A percentile compares a stretch with the other conserved stretches of the same genome.
Evolutionary conservation across 2,113 vertebrate species (phyloP).

Genomic region (Saguinus midas): DNA sequence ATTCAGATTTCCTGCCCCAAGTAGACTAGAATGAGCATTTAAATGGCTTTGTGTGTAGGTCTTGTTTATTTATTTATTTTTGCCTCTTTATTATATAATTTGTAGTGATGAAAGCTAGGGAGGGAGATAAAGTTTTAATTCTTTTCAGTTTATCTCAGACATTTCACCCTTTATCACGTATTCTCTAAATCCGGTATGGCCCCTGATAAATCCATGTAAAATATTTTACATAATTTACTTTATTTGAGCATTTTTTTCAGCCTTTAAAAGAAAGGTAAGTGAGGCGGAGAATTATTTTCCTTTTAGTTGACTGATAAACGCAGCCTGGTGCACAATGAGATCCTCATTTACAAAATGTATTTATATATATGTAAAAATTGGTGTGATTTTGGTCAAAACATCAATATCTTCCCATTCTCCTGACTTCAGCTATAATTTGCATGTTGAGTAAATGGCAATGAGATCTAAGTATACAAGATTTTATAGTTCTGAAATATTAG

Average conservation of each 20-base stretch:
- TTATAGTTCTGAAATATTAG: not conserved
- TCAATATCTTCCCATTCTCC: not conserved
- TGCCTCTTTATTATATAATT: not conserved
- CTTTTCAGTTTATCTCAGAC: not conserved
- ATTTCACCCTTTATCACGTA: not conserved
- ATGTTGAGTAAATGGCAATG: not conserved
- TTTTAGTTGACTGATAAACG: not conserved
- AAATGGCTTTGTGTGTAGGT: rapidly evolving
- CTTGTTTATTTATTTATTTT: not conserved
- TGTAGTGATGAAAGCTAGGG: not conserved
- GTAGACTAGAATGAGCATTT: not conserved
- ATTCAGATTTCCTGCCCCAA: not conserved
- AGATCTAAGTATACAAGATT: not conserved
- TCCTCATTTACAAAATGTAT: not conserved
- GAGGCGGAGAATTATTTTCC: not conserved
- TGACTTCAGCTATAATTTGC: not conserved
- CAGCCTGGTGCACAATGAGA: not conserved
- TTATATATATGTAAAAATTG: not conserved
- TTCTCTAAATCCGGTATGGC: not conserved
- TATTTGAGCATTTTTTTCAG: not conserved
- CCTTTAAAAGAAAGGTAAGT: not conserved
- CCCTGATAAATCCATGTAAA: not conserved
- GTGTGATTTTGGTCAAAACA: not conserved
- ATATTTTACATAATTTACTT: not conserved
- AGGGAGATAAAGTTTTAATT: not conserved